Conservation (phyloP, 2,113 vertebrate species). For the Amazona vittata region DNA sequence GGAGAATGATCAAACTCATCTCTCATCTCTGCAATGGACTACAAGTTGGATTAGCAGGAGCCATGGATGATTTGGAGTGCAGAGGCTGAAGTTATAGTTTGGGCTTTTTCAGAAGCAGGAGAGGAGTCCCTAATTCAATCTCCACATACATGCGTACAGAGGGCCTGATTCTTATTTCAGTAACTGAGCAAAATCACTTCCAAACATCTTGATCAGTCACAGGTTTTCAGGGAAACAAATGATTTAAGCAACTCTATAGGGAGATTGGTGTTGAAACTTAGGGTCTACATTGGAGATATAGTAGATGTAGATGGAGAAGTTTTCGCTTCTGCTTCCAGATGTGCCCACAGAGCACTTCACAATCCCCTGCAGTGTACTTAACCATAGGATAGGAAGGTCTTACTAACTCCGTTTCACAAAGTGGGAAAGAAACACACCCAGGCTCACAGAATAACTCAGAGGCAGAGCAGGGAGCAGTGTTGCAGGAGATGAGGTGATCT, state of each 20-base stretch:
- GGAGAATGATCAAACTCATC: neutral
- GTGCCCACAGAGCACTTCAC: neutral
- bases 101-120: neutral
- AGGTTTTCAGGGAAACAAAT: neutral
- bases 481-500: neutral
- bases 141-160: neutral
- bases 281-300: neutral
- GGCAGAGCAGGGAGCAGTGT: fast-evolving
- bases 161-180: neutral
- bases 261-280: neutral
- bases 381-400: neutral
- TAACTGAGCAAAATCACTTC: neutral
- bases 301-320: neutral
- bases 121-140: neutral
- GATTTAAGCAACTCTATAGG: neutral
- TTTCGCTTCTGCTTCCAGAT: neutral
- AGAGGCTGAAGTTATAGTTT: neutral
- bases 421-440: neutral
- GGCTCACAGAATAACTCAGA: neutral
- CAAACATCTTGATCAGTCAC: neutral
- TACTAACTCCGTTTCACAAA: neutral
- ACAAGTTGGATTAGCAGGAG: neutral
- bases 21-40: neutral
- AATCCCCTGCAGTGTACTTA: neutral
- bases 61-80: neutral